Evolutionary conservation across 37 sponge, comb jelly and placozoan genomes (phyloP).

Genomic region (Halisarca cf. caerulea): DNA sequence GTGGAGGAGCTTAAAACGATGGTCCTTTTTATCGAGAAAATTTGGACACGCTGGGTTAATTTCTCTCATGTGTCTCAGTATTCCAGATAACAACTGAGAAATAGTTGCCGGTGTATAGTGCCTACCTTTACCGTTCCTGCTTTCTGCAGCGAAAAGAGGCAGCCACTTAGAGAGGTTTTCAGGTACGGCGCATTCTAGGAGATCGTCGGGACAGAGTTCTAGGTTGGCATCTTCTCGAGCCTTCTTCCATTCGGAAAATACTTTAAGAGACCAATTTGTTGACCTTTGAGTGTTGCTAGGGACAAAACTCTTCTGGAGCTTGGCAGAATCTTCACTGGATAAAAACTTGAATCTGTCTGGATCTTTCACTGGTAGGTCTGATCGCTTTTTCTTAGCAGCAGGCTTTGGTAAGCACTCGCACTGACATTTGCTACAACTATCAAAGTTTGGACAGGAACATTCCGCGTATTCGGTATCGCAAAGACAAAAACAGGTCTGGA

Average conservation of each 20-base stretch:
- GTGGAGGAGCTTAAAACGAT: not conserved
- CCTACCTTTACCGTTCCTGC: not conserved
- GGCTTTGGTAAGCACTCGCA: too few species aligned
- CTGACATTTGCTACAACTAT: too few species aligned
- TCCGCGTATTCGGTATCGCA: too few species aligned
- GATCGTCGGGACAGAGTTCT: not conserved
- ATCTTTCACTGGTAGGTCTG: too few species aligned
- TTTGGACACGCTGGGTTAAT: not conserved
- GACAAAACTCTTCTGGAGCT: not conserved
- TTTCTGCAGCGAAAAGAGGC: not conserved
- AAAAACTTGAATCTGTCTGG: not conserved
- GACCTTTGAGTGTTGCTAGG: not conserved
- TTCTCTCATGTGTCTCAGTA: not conserved
- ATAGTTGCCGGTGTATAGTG: not conserved
- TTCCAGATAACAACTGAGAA: not conserved
- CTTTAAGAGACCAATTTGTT: not conserved
- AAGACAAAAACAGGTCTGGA: too few species aligned
- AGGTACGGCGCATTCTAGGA: not conserved
- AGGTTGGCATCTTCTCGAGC: not conserved
- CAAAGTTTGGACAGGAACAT: too few species aligned
- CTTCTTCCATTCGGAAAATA: not conserved
- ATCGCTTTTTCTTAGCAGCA: too few species aligned
- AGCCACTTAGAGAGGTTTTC: not conserved
- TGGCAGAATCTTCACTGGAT: not conserved
- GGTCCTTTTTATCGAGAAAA: not conserved